Evolutionary conservation across 2,113 vertebrate species (phyloP).

Genomic region (Atrichornis clamosus): DNA sequence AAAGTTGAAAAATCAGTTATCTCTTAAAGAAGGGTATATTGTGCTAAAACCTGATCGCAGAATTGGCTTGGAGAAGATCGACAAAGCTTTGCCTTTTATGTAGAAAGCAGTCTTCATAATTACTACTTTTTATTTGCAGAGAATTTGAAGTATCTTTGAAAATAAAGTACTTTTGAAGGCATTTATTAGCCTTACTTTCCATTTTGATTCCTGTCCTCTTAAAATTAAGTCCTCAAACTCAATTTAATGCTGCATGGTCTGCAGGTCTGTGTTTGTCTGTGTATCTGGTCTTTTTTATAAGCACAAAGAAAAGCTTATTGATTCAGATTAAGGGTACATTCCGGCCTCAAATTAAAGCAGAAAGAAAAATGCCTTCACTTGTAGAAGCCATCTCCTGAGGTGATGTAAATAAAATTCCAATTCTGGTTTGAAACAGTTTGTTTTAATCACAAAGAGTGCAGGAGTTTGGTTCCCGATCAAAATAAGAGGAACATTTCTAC

Average conservation of each 20-base stretch:
- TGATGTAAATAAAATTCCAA: neutral
- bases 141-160: neutral
- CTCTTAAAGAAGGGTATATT: neutral
- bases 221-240: neutral
- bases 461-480: neutral
- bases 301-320: neutral
- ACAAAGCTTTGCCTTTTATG: neutral
- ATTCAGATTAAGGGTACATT: neutral
- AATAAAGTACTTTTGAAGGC: neutral
- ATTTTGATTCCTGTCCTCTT: neutral
- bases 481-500: neutral
- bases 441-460: neutral
- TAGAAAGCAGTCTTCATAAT: neutral
- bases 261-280: neutral
- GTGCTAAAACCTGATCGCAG: neutral
- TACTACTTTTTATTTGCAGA: neutral
- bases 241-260: neutral
- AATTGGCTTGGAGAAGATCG: neutral
- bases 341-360: neutral
- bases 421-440: neutral
- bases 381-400: neutral
- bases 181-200: neutral
- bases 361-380: neutral
- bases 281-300: neutral
- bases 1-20: neutral